These are phyloP conservation scores for Dinomys branickii DNA, from an alignment of 2,113 vertebrate genomes.

Conservation along the genomic window DNA sequence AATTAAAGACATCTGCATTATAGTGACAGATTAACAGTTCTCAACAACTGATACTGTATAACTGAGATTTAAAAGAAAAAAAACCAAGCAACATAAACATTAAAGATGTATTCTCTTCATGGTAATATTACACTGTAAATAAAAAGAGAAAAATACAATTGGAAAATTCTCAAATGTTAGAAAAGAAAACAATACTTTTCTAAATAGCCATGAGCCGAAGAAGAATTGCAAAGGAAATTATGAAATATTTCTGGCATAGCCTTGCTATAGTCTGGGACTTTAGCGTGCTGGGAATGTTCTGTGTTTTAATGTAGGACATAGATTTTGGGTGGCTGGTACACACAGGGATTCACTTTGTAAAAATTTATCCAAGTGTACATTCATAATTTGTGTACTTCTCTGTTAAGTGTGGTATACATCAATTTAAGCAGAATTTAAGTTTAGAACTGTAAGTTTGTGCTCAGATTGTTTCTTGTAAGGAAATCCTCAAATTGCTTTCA, in stretches of 20 bases:
- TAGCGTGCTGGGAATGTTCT: neutral
- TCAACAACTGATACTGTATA: neutral
- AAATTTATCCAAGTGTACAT: neutral
- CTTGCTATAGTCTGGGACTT: neutral
- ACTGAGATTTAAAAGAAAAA: neutral
- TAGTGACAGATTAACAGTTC: neutral
- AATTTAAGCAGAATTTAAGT: constrained; percentile 18
- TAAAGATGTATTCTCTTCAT: neutral
- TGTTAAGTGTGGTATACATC: neutral
- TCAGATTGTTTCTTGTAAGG: neutral
- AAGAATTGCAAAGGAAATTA: neutral
- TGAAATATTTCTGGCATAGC: neutral
- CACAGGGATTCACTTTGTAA: neutral
- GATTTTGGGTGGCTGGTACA: neutral
- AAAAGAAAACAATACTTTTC: neutral
- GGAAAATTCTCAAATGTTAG: neutral
- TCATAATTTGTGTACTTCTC: neutral
- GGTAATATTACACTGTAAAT: neutral
- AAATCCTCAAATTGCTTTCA: constrained; percentile 45
- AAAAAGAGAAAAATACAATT: neutral
- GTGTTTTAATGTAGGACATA: neutral
- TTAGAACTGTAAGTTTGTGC: neutral
- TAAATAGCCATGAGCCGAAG: neutral
- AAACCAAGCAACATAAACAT: neutral
- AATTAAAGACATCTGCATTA: neutral